Evolutionary conservation across 2,797 vertebrate genomes (phyloP).

Genomic region (Lates japonicus): DNA sequence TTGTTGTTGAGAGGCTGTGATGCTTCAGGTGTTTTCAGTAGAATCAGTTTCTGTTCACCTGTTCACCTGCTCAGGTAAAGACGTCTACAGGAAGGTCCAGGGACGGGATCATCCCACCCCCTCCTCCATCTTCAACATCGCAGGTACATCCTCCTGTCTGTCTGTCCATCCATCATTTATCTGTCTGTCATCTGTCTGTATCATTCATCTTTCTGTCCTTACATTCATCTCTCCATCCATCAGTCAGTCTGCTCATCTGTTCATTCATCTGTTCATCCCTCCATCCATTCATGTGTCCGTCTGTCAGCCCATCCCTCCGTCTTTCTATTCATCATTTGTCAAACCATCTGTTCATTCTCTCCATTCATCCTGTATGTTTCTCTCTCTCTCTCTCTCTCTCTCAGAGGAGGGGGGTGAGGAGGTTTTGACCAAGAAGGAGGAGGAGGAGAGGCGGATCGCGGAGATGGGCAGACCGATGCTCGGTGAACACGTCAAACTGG

Average conservation of each 20-base stretch:
- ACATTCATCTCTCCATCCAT: not conserved
- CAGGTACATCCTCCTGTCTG: slow-evolving; percentile 84
- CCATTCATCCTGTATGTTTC: no score
- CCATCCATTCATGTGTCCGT: not conserved
- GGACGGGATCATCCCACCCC: slow-evolving; percentile 89
- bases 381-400: not conserved
- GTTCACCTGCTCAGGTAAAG: slow-evolving; percentile 85
- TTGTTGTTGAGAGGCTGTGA: not conserved
- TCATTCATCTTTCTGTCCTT: not conserved
- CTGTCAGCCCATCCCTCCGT: not conserved
- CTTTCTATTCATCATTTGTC: not conserved
- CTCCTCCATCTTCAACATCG: slow-evolving; percentile 88
- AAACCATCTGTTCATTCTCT: not conserved
- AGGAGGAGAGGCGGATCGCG: slow-evolving; percentile 92
- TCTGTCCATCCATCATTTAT: not conserved
- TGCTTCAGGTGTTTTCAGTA: not conserved
- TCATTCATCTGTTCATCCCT: not conserved
- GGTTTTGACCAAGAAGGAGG: slow-evolving; percentile 89
- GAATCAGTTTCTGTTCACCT: slow-evolving; percentile 30
- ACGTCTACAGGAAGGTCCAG: slow-evolving; percentile 95
- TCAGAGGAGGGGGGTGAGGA: slow-evolving; percentile 88
- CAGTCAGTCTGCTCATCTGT: not conserved
- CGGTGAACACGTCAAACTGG: slow-evolving; percentile 92
- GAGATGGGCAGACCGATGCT: slow-evolving; percentile 93
- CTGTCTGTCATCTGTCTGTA: not conserved